These are phyloP conservation scores for Pseudomyrmex dendroicus DNA, from an alignment of 1,140 invertebrate species.

Conservation along the genomic window DNA sequence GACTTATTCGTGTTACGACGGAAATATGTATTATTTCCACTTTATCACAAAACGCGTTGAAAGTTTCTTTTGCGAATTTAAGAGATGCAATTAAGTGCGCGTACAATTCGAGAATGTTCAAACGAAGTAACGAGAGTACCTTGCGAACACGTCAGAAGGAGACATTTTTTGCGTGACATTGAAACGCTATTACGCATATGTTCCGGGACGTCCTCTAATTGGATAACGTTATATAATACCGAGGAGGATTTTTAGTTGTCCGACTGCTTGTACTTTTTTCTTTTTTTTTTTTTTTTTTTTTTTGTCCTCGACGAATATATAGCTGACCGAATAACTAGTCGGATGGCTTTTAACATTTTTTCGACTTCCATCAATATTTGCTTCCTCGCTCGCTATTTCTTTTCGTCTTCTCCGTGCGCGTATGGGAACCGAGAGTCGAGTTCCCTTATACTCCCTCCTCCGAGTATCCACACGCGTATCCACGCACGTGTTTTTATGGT, in stretches of 20 bases:
- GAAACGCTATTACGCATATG: neutral
- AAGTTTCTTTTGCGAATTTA: no score
- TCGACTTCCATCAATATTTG: conserved; percentile 73
- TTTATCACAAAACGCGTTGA: no score
- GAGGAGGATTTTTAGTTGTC: conserved; percentile 40
- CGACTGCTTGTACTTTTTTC: conserved; percentile 4
- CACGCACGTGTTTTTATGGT: conserved; percentile 51
- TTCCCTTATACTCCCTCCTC: conserved; percentile 26
- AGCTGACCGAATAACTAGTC: conserved; percentile 58
- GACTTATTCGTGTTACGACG: neutral
- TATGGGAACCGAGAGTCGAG: conserved; percentile 42
- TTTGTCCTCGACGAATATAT: conserved; percentile 27
- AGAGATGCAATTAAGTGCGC: neutral
- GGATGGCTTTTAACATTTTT: conserved; percentile 72
- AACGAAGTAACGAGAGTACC: neutral
- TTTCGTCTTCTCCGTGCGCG: conserved; percentile 4
- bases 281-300: conserved; percentile 25
- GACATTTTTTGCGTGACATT: neutral
- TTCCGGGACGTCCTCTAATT: neutral
- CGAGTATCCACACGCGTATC: conserved; percentile 17
- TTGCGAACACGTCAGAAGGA: neutral
- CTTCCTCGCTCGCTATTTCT: conserved; percentile 51
- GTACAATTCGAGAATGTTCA: neutral
- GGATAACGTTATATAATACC: conserved; percentile 41
- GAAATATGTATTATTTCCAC: no score